phyloP scores from a whole-genome alignment of 1,140 invertebrate genomes.

The Cydia fagiglandana region DNA sequence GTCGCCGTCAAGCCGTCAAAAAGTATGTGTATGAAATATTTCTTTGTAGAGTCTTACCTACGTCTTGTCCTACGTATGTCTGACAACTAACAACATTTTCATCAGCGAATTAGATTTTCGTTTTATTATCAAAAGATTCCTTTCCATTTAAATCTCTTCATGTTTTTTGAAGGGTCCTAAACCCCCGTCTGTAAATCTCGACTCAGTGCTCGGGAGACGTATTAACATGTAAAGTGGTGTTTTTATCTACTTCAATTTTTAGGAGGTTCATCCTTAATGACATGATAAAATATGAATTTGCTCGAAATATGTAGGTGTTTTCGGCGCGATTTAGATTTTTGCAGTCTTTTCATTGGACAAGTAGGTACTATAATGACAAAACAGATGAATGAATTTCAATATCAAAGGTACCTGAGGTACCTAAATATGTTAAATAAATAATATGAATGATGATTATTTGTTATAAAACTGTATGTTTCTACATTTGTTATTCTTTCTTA shows the following conservation, averaged over 20 bases:
- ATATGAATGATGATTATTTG: no score
- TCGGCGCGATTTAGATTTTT: neutral
- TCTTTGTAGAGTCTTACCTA: no score
- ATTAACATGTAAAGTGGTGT: conserved; percentile 30
- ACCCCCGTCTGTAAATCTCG: conserved; percentile 1
- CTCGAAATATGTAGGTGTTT: neutral
- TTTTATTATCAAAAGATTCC: neutral
- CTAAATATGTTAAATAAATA: no score
- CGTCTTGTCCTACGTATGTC: no score
- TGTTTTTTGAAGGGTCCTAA: conserved; percentile 25
- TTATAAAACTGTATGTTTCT: no score
- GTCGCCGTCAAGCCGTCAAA: no score
- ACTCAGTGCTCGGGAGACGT: conserved; percentile 21
- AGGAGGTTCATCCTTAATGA: conserved; percentile 23
- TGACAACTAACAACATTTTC: no score
- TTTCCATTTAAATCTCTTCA: conserved; percentile 19
- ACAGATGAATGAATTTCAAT: no score
- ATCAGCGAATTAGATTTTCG: neutral
- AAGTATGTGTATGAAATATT: neutral
- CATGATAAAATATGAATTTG: conserved; percentile 23
- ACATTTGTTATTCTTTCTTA: no score
- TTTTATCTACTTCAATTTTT: conserved; percentile 27
- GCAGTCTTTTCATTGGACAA: neutral
- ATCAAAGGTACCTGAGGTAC: no score
- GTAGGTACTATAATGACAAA: neutral